Evolutionary conservation across 2,888 invertebrate species (phyloP).

Genomic region (Stictocephala bisonia): DNA sequence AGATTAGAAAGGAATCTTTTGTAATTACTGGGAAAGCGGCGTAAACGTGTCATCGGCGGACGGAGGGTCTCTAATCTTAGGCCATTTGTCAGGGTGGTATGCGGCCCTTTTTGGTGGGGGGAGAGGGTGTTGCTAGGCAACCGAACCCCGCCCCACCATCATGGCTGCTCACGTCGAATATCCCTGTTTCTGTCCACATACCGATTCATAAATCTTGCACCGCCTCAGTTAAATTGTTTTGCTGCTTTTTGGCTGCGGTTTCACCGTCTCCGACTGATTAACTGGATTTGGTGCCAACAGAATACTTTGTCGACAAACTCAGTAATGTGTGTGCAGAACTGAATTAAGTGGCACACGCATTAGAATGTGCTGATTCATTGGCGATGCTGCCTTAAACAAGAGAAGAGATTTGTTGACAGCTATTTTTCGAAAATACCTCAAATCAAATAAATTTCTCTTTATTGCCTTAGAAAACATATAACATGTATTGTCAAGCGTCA

Average conservation of each 20-base stretch:
- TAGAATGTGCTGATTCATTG: no score
- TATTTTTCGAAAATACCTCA: no score
- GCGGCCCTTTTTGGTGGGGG: constrained; percentile 40
- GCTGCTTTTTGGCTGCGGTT: constrained; percentile 25
- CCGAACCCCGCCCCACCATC: constrained; percentile 54
- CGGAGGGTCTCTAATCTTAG: constrained; percentile 7
- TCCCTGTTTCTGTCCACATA: constrained; percentile 26
- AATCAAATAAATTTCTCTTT: no score
- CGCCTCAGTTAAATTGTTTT: constrained; percentile 26
- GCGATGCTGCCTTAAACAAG: no score
- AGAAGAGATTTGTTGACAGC: no score
- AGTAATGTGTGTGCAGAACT: no score
- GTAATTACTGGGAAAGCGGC: constrained; percentile 13
- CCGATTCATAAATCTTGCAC: constrained; percentile 38
- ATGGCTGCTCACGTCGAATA: constrained; percentile 25
- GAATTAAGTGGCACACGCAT: no score
- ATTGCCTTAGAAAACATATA: no score
- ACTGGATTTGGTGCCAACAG: no score
- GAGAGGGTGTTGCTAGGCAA: constrained; percentile 57
- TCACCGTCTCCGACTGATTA: constrained; percentile 11
- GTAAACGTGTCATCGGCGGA: constrained; percentile 15
- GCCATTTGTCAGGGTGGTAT: constrained; percentile 25
- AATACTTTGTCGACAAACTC: no score
- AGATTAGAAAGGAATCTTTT: constrained; percentile 21
- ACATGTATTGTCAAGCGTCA: no score